Evolutionary conservation across 2,888 invertebrate species (phyloP).

Genomic region (Yponomeuta plumbellus): DNA sequence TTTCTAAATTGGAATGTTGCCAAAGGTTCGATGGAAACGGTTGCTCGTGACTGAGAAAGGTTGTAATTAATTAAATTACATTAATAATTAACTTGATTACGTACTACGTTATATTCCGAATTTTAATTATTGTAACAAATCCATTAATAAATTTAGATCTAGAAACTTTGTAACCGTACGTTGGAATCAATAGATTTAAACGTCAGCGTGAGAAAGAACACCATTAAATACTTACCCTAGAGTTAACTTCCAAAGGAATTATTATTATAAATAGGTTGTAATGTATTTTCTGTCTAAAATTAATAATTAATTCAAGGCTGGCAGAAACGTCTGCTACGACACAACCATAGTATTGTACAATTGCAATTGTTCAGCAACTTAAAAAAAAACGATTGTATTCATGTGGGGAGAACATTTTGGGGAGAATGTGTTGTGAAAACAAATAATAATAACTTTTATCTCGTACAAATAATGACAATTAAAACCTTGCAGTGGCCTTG

Average conservation of each 20-base stretch:
- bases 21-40: background rate
- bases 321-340: background rate
- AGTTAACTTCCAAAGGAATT: background rate
- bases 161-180: background rate
- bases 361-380: too few relatives aligned
- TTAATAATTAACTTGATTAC: background rate
- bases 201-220: background rate
- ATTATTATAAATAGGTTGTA: background rate
- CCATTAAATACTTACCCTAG: background rate
- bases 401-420: background rate
- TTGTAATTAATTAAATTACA: background rate
- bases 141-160: background rate
- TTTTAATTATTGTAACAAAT: background rate
- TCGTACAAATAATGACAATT: background rate
- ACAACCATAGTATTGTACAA: background rate
- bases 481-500: background rate
- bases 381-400: background rate
- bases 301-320: background rate
- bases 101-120: background rate
- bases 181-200: background rate
- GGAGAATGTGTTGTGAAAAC: background rate
- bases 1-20: background rate
- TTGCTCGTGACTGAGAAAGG: background rate
- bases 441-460: background rate
- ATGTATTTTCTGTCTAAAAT: background rate